Base-by-base conservation (phyloP, 2,113 vertebrate genomes). In the Aythya baeri region DNA sequence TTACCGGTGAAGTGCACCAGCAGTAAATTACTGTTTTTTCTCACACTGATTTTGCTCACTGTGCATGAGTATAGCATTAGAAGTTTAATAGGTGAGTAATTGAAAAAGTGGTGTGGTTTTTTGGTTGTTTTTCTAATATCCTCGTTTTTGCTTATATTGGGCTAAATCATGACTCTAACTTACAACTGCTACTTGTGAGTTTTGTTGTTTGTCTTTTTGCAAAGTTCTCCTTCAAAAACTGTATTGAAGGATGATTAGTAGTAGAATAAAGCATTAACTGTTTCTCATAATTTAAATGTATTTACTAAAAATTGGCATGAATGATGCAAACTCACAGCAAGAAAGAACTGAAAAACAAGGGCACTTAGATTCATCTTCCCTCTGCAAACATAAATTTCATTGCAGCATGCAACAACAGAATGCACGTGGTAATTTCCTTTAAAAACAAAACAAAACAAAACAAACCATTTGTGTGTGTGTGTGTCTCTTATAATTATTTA, bases 331-430 rank as follows among this genome's bases (percentile, higher is more conserved):
- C 27, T 70, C 3, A 0, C 17, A n/a, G 18, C 57, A 58, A 73
- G 26, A 74, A 66, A 41, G 66, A 70, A 10, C 17, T 38, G 46
- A 41, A 46, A 86, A 79, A 44, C 20, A 7, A 22, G 21, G n/a
- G 25, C 58, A 23, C n/a, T n/a, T 8, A 61, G 31, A 16, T 58
- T 87, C 2, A 7, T 44, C n/a, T 38, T 94, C n/a, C 46, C 0
- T 6, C 17, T 41, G 4, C 0, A 0, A 27, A 18, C 43, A 7
- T 17, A 50, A 52, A 11, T 66, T 80, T 0, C 1, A 14, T 41
- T 41, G 41, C 41, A 41, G 41, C 41, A 41, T 41, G 41, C 41
- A 41, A 41, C 41, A 41, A 41, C 41, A 41, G 13, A 41, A 13
- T 41, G 41, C 41, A 13, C 13, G 41, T 41, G 41, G 41, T 41